Conservation (phyloP, 2,113 vertebrate species). For the Pomatostomus ruficeps region DNA sequence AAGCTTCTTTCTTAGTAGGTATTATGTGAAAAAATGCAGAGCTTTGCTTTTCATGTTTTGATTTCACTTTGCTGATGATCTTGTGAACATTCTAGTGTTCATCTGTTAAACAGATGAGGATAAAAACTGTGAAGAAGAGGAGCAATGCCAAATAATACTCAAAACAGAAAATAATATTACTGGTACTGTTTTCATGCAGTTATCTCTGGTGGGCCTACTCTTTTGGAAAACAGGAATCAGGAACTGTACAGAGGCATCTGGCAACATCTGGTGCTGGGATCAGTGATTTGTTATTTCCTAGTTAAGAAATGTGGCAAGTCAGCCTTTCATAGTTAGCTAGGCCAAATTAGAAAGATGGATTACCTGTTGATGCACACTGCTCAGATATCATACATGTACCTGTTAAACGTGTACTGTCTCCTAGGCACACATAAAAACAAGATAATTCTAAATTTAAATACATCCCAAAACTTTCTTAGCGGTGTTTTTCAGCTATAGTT, state of each 20-base stretch:
- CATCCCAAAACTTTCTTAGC: background rate
- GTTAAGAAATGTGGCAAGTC: background rate
- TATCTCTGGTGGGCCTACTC: background rate
- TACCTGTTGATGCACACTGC: background rate
- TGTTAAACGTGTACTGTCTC: background rate
- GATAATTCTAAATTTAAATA: background rate
- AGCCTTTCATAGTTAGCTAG: background rate
- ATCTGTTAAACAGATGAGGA: background rate
- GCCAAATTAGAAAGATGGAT: background rate
- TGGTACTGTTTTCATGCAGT: background rate
- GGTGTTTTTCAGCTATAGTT: background rate
- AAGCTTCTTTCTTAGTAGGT: background rate
- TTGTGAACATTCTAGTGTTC: background rate
- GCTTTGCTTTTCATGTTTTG: background rate
- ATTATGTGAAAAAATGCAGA: background rate
- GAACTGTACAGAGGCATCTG: background rate
- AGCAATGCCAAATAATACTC: background rate
- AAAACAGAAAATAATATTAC: background rate
- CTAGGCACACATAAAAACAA: background rate
- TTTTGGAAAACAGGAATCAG: background rate
- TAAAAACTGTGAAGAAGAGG: background rate
- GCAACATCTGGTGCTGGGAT: background rate
- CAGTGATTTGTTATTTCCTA: background rate
- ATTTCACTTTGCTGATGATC: background rate
- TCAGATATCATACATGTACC: background rate